phyloP scores from a whole-genome alignment of 2,797 vertebrate species.

The Manis pentadactyla region DNA sequence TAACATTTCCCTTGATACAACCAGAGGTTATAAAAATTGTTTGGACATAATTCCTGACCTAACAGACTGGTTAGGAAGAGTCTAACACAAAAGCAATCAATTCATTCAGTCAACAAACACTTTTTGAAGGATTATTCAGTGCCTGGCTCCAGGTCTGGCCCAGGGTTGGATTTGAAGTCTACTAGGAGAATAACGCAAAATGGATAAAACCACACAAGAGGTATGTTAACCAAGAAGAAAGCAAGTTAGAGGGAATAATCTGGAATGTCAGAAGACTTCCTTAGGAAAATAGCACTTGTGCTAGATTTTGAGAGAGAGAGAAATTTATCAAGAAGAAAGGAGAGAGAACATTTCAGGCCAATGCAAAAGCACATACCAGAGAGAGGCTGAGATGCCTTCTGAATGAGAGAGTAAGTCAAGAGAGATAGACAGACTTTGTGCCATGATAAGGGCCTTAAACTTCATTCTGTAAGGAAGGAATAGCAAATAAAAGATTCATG shows the following conservation, averaged over 20 bases:
- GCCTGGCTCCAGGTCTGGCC: background rate
- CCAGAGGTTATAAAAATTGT: background rate
- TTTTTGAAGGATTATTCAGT: background rate
- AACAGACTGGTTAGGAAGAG: background rate
- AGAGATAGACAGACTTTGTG: background rate
- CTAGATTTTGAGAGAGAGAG: background rate
- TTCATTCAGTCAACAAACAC: background rate
- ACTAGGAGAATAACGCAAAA: background rate
- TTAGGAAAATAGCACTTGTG: background rate
- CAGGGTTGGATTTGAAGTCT: background rate
- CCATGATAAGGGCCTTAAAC: background rate
- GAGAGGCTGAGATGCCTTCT: background rate
- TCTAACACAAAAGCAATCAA: constrained; percentile 34
- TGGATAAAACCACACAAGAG: background rate
- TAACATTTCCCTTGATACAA: constrained; percentile 6
- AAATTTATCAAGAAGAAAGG: background rate
- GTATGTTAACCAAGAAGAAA: background rate
- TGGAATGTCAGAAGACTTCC: background rate
- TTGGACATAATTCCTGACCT: background rate
- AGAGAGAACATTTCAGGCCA: background rate
- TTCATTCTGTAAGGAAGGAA: background rate
- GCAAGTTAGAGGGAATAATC: background rate
- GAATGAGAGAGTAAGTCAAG: background rate
- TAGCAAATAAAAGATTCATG: background rate
- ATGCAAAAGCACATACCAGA: background rate